Conservation (phyloP, 2,797 vertebrate species). For the Macroramphosus scolopax region DNA sequence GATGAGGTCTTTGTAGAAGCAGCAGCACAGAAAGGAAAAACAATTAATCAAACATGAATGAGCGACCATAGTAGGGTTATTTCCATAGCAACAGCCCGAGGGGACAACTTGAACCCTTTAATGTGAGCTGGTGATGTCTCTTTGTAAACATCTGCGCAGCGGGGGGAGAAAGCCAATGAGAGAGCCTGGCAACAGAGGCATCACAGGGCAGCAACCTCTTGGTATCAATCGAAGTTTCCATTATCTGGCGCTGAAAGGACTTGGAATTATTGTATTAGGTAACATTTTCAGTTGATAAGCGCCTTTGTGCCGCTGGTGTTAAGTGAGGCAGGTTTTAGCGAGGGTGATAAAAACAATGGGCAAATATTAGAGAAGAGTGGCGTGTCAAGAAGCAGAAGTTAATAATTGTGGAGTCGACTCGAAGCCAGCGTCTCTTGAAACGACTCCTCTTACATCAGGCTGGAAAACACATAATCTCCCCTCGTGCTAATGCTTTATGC, state of each 20-base stretch:
- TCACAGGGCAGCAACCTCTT: slow-evolving; percentile 75
- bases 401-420: slow-evolving; percentile 6
- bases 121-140: slow-evolving; percentile 80
- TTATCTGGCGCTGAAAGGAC: slow-evolving; percentile 67
- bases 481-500: slow-evolving; percentile 31
- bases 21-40: slow-evolving; percentile 75
- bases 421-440: slow-evolving; percentile 17
- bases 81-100: slow-evolving; percentile 84
- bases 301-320: slow-evolving; percentile 31
- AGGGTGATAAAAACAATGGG: slow-evolving; percentile 27
- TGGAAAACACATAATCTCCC: slow-evolving; percentile 35
- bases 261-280: slow-evolving; percentile 51
- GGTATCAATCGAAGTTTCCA: slow-evolving; percentile 76
- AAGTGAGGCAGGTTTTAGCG: slow-evolving; percentile 21
- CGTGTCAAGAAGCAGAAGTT: slow-evolving; percentile 13
- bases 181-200: slow-evolving; percentile 75
- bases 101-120: slow-evolving; percentile 83
- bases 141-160: slow-evolving; percentile 80
- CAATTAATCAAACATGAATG: slow-evolving; percentile 87
- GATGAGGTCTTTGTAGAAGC: slow-evolving; percentile 75
- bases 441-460: slow-evolving; percentile 33
- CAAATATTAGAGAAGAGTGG: slow-evolving; percentile 28
- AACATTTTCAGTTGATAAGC: slow-evolving; percentile 44
- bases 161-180: slow-evolving; percentile 72
- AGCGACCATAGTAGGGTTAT: slow-evolving; percentile 80